Evolutionary conservation across 2,797 vertebrate genomes (phyloP).

Genomic region (Gallirallus australis): DNA sequence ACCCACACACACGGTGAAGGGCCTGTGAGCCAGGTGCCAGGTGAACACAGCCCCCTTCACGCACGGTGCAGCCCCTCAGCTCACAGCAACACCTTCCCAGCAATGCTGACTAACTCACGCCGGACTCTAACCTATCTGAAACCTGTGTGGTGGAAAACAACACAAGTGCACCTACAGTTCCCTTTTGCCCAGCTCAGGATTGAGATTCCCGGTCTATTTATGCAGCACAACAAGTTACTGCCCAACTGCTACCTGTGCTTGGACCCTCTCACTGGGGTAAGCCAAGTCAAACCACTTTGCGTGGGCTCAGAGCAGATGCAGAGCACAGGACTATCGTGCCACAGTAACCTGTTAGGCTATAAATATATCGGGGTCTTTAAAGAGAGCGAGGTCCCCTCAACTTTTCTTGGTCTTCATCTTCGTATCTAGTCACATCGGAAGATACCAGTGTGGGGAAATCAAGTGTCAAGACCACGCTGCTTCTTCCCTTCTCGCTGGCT

Average conservation of each 20-base stretch:
- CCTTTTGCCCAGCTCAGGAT: not conserved
- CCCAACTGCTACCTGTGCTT: not conserved
- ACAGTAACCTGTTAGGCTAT: constrained; percentile 48
- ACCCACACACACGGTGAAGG: fast-evolving
- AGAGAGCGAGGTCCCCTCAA: constrained; percentile 20
- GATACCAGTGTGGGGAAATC: constrained; percentile 62
- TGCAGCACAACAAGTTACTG: constrained; percentile 18
- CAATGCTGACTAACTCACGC: not conserved
- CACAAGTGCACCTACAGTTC: not conserved
- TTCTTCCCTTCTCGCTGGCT: constrained; percentile 51
- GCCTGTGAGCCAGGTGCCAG: not conserved
- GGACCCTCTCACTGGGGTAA: not conserved
- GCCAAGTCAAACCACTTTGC: not conserved
- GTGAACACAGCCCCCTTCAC: not conserved
- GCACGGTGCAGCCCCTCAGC: not conserved
- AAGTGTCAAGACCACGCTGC: constrained; percentile 33
- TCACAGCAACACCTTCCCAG: not conserved
- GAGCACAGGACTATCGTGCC: not conserved
- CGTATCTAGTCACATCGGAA: constrained; percentile 64
- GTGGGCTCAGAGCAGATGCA: constrained; percentile 9
- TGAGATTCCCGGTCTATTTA: not conserved
- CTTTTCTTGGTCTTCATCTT: constrained; percentile 61
- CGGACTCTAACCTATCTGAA: not conserved
- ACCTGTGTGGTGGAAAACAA: not conserved
- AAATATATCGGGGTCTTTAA: constrained; percentile 28